Evolutionary conservation across 2,888 invertebrate genomes (phyloP).

Genomic region (Perizoma affinitatum): DNA sequence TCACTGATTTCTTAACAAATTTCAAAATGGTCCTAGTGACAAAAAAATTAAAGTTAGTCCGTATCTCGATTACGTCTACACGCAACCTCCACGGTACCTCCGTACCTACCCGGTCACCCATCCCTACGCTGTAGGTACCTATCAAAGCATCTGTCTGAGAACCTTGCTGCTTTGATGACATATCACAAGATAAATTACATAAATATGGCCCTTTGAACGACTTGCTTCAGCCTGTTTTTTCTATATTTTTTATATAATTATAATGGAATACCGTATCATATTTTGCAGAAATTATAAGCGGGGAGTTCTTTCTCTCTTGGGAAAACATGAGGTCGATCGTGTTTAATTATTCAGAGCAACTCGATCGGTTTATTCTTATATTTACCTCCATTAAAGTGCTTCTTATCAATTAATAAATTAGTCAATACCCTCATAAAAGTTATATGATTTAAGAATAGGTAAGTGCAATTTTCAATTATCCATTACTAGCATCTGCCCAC

Average conservation of each 20-base stretch:
- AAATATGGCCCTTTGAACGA: constrained; percentile 36
- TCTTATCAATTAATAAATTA: too few relatives aligned
- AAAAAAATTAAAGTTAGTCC: not conserved
- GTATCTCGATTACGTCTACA: constrained; percentile 2
- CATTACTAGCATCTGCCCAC: too few relatives aligned
- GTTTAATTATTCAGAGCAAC: constrained; percentile 6
- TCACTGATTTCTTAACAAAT: too few relatives aligned
- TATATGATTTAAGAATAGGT: too few relatives aligned
- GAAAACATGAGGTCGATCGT: constrained; percentile 2
- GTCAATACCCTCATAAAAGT: too few relatives aligned
- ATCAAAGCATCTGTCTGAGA: constrained; percentile 29
- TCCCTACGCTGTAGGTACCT: not conserved
- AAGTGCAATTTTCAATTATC: too few relatives aligned
- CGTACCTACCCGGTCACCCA: too few relatives aligned
- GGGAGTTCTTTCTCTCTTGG: not conserved
- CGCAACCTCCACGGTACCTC: constrained; percentile 2
- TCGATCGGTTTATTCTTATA: not conserved
- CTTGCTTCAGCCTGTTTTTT: constrained; percentile 16
- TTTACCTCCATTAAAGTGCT: not conserved
- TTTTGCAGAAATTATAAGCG: not conserved
- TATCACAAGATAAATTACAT: constrained; percentile 29
- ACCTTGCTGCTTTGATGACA: constrained; percentile 35
- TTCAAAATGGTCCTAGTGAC: too few relatives aligned
- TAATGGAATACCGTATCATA: constrained; percentile 13
- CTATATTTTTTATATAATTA: constrained; percentile 18